Percentiles rank a stretch among this genome's conserved stretches.
phyloP scores from a whole-genome alignment of 2,888 invertebrate species.

The Yponomeuta malinellus region DNA sequence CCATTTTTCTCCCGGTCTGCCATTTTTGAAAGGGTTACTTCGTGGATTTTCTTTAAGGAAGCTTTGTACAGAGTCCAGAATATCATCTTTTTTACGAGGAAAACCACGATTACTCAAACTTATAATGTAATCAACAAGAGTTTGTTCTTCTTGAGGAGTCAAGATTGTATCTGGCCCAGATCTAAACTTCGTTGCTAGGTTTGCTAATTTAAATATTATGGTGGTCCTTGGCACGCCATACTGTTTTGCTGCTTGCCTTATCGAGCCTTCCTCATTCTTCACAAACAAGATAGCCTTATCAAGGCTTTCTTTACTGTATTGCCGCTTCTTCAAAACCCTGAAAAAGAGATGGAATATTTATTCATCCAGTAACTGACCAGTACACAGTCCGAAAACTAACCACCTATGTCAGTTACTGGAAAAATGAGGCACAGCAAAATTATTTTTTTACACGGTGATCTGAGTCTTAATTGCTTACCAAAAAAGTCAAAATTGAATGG shows the following conservation, averaged over 20 bases:
- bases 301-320: not conserved
- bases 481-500: no score
- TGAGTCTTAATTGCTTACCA: not conserved
- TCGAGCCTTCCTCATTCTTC: not conserved
- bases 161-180: conserved; percentile 5
- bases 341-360: not conserved
- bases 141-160: conserved; percentile 2
- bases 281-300: no score
- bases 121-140: not conserved
- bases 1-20: conserved; percentile 4
- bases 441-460: not conserved
- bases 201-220: conserved; percentile 4
- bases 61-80: not conserved
- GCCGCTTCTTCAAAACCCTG: not conserved
- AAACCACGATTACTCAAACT: not conserved
- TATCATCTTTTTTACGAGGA: conserved; percentile 7
- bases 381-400: not conserved
- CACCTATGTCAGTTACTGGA: conserved; percentile 10
- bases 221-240: conserved; percentile 9
- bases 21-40: not conserved
- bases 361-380: not conserved
- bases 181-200: conserved; percentile 4
- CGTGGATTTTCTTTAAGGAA: conserved; percentile 2
- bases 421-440: not conserved
- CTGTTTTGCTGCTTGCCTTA: conserved; percentile 7